A percentile compares a stretch with the other conserved stretches of the same genome.
Conservation (phyloP, 2,113 vertebrate species). For the Ancistrus triradiatus region DNA sequence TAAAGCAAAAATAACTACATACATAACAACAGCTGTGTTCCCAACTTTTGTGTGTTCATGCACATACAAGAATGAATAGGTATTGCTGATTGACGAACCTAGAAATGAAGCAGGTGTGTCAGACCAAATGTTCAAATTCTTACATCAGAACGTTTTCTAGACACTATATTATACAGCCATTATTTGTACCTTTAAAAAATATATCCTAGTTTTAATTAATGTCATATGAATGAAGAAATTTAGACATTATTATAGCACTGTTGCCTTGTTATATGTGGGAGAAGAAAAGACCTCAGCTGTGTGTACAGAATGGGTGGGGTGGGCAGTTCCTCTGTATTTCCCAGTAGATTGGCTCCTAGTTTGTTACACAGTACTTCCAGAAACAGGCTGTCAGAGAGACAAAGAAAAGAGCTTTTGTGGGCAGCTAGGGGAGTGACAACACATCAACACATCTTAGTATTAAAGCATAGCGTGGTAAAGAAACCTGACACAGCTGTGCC, state of each 20-base stretch:
- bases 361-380: slow-evolving; percentile 82
- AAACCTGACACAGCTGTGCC: too few species aligned
- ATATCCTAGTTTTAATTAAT: slow-evolving; percentile 10
- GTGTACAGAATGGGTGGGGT: slow-evolving; percentile 8
- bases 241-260: slow-evolving; percentile 22
- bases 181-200: too few species aligned
- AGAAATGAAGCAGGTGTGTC: neutral
- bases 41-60: neutral
- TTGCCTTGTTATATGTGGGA: slow-evolving; percentile 21
- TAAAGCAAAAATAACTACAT: slow-evolving; percentile 34
- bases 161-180: slow-evolving; percentile 55
- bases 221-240: slow-evolving; percentile 36
- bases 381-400: slow-evolving; percentile 68
- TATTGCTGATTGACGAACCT: slow-evolving; percentile 8
- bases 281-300: slow-evolving; percentile 15
- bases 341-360: slow-evolving; percentile 45
- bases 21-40: neutral
- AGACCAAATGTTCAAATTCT: slow-evolving; percentile 4
- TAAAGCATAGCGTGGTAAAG: too few species aligned
- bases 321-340: slow-evolving; percentile 1
- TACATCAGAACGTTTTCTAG: slow-evolving; percentile 39
- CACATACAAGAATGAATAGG: neutral
- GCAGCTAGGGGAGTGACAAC: too few species aligned
- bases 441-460: too few species aligned
- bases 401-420: too few species aligned